Base-by-base conservation (phyloP, 2,113 vertebrate genomes). In the Chlorodrepanis virens region DNA sequence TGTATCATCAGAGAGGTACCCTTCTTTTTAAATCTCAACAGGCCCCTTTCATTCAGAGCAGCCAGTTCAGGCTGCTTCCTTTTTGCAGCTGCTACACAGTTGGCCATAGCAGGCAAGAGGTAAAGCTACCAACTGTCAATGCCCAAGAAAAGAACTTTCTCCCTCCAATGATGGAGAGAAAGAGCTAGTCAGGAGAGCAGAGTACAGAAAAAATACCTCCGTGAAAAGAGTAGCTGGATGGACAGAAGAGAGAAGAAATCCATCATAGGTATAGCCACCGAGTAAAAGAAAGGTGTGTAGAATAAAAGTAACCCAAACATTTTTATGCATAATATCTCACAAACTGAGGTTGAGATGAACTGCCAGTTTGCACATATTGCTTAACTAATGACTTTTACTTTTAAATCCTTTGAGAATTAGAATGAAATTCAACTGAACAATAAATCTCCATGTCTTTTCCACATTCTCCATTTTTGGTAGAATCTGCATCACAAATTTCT, bases 191-290 rank as follows among this genome's bases (percentile, higher is more conserved):
- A 87, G 10, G 17, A 76, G 8, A 16, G 11, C 9, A 68, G 14
- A 57, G 20, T 31, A 17, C 47, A 49, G 33, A 20, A 83, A 86
- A 80, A 57, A 69, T 4, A 92, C 8, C 19, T 21, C 19, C 12
- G 14, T 18, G 9, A 56, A 29, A 79, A 67, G 31, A 37, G 6
- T 6, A 47, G 16, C 14, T 8, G 65, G 18, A 44, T 14, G 10
- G 54, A 45, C 10, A 88, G 14, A 75, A 85, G 18, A 76, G 6
- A 77, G 22, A 70, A 44, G 20, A 86, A 91, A 93, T 7, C 10
- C 6, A 57, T 15, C 14, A 29, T 4, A 37, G 6, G 11, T 4
- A 7, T 3, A 12, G 16, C 39, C 1, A 0, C 16, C 56, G 11
- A 21, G 19, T 42, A 10, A 23, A 23, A 64, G 54, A 57, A 24